A percentile compares a stretch with the other conserved stretches of the same genome.
Conservation (phyloP, 2,888 invertebrate species). For the Orchesellides sinensis region DNA sequence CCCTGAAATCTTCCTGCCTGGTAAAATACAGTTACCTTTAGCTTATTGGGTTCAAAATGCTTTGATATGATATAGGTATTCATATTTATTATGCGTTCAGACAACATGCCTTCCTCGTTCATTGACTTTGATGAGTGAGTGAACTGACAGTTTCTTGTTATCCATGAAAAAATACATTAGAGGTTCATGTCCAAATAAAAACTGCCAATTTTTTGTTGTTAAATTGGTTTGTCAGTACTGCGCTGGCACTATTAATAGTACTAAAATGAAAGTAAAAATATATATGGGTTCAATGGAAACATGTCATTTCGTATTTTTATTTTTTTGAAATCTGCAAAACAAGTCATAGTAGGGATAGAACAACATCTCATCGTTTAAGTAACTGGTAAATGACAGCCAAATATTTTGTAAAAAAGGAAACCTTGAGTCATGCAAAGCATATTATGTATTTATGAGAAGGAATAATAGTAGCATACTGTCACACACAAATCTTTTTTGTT, state of each 20-base stretch:
- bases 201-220: constrained; percentile 27
- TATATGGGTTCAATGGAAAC: background rate
- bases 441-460: too few relatives aligned
- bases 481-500: too few relatives aligned
- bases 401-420: background rate
- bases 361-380: too few relatives aligned
- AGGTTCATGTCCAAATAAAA: constrained; percentile 38
- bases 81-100: too few relatives aligned
- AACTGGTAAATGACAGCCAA: too few relatives aligned
- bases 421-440: background rate
- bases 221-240: background rate
- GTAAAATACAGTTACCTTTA: too few relatives aligned
- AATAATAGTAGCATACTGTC: too few relatives aligned
- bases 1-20: too few relatives aligned
- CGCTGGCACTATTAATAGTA: background rate
- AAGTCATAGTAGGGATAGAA: too few relatives aligned
- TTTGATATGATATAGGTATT: too few relatives aligned
- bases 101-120: constrained; percentile 11
- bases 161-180: constrained; percentile 31
- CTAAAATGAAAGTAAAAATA: background rate
- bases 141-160: constrained; percentile 53
- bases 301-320: background rate
- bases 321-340: background rate
- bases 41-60: too few relatives aligned
- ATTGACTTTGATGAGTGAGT: constrained; percentile 44